A percentile compares a stretch with the other conserved stretches of the same genome.
phyloP scores from a whole-genome alignment of 2,113 vertebrate species.

The Labeo catla region DNA sequence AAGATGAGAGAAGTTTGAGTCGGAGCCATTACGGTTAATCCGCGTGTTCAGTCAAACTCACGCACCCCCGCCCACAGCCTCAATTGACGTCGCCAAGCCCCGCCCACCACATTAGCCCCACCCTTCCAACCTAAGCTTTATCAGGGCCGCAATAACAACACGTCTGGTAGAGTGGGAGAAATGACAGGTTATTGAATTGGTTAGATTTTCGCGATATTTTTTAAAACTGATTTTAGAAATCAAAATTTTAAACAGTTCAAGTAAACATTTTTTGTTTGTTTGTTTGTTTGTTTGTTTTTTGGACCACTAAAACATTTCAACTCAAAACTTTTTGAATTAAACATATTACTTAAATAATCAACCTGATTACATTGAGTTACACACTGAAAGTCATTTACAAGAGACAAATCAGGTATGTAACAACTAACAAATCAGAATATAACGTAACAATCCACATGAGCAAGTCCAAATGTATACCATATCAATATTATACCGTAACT shows the following conservation, averaged over 20 bases:
- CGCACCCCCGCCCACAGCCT: conserved; percentile 35
- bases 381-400: background rate
- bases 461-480: background rate
- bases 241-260: background rate
- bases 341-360: background rate
- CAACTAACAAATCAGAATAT: background rate
- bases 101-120: conserved; percentile 1
- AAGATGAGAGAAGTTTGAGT: conserved; percentile 42
- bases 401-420: no score
- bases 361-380: background rate
- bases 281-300: no score
- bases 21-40: conserved; percentile 54
- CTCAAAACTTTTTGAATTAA: background rate
- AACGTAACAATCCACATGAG: background rate
- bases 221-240: background rate
- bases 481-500: no score
- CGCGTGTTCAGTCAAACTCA: conserved; percentile 46
- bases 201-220: background rate
- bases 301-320: no score
- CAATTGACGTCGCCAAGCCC: background rate
- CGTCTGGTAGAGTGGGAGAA: background rate
- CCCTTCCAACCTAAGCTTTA: background rate
- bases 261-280: no score
- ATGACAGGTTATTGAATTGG: background rate
- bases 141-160: background rate